Evolutionary conservation across 2,888 invertebrate genomes (phyloP).

Genomic region (Eurytoma californica): DNA sequence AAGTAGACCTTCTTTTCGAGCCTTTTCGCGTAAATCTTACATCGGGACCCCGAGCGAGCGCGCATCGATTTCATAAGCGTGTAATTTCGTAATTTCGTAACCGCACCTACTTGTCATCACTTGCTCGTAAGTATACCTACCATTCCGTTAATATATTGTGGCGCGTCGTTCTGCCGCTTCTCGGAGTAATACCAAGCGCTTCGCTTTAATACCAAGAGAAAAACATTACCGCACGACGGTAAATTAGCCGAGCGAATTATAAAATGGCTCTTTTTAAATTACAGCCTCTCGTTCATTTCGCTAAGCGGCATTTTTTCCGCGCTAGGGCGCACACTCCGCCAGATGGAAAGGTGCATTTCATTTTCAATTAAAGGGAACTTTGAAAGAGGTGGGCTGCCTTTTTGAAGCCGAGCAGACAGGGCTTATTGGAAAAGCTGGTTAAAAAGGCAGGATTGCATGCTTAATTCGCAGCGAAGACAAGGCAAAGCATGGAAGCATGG

Average conservation of each 20-base stretch:
- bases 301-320: too few species aligned
- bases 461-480: background rate
- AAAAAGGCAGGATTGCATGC: background rate
- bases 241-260: conserved; percentile 42
- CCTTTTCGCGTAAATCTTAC: conserved; percentile 52
- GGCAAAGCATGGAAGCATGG: background rate
- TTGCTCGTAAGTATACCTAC: conserved; percentile 50
- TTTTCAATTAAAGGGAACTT: too few species aligned
- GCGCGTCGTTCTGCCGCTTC: conserved; percentile 24
- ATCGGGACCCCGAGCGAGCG: conserved; percentile 33
- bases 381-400: too few species aligned
- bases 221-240: conserved; percentile 35
- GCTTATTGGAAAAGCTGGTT: background rate
- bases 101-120: conserved; percentile 56
- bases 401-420: too few species aligned
- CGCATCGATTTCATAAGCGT: conserved; percentile 55
- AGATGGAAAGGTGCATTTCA: conserved; percentile 4
- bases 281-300: conserved; percentile 25
- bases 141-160: conserved; percentile 53
- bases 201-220: conserved; percentile 19
- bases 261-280: conserved; percentile 45
- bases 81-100: conserved; percentile 56
- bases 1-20: conserved; percentile 37
- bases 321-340: background rate
- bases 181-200: too few species aligned